Conservation (phyloP, 2,797 vertebrate species). For the Hapalemur alaotrensis region DNA sequence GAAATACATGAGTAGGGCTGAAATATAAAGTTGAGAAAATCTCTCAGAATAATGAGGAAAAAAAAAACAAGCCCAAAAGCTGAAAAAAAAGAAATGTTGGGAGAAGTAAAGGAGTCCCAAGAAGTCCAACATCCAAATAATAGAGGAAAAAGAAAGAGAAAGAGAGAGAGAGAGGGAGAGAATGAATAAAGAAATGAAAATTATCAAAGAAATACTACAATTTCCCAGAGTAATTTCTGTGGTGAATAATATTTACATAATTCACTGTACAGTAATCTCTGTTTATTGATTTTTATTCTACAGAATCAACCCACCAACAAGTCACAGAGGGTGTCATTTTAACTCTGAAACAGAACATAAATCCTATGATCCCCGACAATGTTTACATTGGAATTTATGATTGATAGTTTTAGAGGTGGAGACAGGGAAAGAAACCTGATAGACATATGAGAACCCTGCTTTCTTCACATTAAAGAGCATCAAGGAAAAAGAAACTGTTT, state of each 20-base stretch:
- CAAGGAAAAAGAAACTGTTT: neutral
- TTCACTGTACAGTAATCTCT: neutral
- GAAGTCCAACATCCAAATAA: neutral
- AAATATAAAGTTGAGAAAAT: neutral
- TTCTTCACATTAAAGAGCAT: neutral
- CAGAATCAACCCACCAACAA: neutral
- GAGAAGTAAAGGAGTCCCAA: neutral
- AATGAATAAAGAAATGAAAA: neutral
- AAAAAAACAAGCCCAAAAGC: neutral
- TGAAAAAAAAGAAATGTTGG: neutral
- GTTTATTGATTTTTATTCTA: conserved; percentile 16
- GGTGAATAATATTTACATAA: neutral
- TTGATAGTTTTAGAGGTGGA: neutral
- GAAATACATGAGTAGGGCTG: neutral
- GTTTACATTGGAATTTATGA: neutral
- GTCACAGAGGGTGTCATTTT: neutral
- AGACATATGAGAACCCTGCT: neutral
- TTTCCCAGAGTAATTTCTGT: neutral
- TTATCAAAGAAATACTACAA: conserved; percentile 4
- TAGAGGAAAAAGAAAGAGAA: too few relatives aligned
- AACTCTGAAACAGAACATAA: neutral
- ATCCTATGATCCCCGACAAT: neutral
- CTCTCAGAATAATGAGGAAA: neutral
- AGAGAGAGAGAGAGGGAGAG: neutral
- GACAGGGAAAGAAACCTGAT: neutral